These are phyloP conservation scores for Pagetopsis macropterus DNA, from an alignment of 2,797 vertebrate genomes.

Conservation along the genomic window DNA sequence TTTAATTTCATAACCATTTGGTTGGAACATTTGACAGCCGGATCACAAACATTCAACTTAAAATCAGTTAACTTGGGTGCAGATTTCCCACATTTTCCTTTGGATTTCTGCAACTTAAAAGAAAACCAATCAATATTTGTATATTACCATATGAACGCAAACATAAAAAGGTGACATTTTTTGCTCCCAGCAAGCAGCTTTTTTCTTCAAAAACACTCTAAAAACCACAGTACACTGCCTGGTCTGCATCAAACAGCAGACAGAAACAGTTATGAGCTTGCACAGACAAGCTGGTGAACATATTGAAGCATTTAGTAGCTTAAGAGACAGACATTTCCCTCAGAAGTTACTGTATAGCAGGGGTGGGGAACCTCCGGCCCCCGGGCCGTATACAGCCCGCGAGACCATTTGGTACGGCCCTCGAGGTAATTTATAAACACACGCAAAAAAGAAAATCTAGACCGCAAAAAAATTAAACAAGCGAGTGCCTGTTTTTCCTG, in stretches of 20 bases:
- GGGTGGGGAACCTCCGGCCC: no score
- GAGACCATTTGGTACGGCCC: no score
- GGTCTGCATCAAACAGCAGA: not conserved
- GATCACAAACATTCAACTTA: not conserved
- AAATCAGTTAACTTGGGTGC: not conserved
- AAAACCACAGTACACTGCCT: not conserved
- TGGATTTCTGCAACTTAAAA: not conserved
- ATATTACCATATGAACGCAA: not conserved
- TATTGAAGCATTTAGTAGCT: not conserved
- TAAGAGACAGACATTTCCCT: not conserved
- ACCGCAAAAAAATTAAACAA: no score
- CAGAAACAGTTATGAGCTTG: not conserved
- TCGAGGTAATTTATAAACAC: no score
- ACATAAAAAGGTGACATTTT: not conserved
- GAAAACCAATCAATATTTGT: not conserved
- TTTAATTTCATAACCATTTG: conserved; percentile 10
- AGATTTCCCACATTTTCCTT: not conserved
- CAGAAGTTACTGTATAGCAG: no score
- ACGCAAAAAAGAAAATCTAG: no score
- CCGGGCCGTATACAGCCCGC: no score
- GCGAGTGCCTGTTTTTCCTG: no score
- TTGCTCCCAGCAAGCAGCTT: not conserved
- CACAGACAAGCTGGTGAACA: not conserved
- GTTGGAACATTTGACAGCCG: not conserved
- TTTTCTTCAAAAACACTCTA: not conserved